Conservation (phyloP, 2,797 vertebrate species). For the Lacerta agilis region DNA sequence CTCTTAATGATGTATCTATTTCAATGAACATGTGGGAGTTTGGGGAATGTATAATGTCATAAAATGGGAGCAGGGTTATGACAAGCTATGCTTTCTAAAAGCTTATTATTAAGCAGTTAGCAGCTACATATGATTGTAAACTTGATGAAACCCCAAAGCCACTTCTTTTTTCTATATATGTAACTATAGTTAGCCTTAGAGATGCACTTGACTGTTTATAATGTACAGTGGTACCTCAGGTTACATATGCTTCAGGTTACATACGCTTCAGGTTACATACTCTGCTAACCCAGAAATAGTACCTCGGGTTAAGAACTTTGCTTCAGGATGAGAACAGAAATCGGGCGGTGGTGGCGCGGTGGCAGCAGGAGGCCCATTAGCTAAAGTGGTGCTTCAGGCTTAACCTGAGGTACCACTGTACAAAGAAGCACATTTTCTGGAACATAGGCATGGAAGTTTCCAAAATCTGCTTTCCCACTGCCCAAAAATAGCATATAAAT, state of each 20-base stretch:
- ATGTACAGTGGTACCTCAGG: no score
- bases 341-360: no score
- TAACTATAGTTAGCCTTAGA: background rate
- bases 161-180: background rate
- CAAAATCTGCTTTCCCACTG: background rate
- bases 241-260: no score
- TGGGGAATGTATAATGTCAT: conserved; percentile 72
- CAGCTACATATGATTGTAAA: conserved; percentile 57
- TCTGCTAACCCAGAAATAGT: no score
- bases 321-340: no score
- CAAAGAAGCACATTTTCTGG: background rate
- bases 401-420: no score
- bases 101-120: conserved; percentile 64
- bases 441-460: background rate
- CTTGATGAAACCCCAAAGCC: conserved; percentile 58
- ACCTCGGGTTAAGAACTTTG: no score
- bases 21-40: conserved; percentile 73
- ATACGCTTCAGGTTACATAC: no score
- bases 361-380: no score
- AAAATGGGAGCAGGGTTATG: conserved; percentile 60
- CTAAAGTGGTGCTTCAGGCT: no score
- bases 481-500: background rate
- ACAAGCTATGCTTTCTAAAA: conserved; percentile 68
- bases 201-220: background rate
- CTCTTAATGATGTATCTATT: conserved; percentile 75